Evolutionary conservation across 2,113 vertebrate genomes (phyloP).

Genomic region (Geococcyx californianus): DNA sequence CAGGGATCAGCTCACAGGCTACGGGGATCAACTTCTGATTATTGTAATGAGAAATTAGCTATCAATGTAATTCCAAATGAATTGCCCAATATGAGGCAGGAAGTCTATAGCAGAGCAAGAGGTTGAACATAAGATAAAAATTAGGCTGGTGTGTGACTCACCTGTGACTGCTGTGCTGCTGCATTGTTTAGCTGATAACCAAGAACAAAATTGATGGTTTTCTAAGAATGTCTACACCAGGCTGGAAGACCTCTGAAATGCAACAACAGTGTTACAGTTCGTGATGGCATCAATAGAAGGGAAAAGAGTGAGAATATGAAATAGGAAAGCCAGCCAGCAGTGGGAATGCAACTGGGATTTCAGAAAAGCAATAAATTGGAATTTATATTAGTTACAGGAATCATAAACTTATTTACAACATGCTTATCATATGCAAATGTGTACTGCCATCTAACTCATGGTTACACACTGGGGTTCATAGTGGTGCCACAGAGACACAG

Average conservation of each 20-base stretch:
- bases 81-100: accelerated
- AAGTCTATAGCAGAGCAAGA: background rate
- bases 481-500: background rate
- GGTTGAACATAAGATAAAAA: accelerated
- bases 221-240: background rate
- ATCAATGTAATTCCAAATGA: accelerated
- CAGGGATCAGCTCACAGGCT: background rate
- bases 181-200: background rate
- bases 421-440: background rate
- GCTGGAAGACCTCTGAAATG: background rate
- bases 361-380: background rate
- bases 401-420: background rate
- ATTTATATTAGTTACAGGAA: background rate
- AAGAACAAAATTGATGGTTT: background rate
- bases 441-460: background rate
- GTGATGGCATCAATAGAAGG: background rate
- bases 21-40: too few relatives aligned
- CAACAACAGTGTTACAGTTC: background rate
- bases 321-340: background rate
- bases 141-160: background rate
- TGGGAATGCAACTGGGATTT: background rate
- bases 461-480: background rate
- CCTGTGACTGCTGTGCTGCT: background rate
- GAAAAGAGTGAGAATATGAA: background rate
- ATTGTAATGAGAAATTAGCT: background rate